Conservation (phyloP, 2,797 vertebrate genomes). For the Sarcoramphus papa region DNA sequence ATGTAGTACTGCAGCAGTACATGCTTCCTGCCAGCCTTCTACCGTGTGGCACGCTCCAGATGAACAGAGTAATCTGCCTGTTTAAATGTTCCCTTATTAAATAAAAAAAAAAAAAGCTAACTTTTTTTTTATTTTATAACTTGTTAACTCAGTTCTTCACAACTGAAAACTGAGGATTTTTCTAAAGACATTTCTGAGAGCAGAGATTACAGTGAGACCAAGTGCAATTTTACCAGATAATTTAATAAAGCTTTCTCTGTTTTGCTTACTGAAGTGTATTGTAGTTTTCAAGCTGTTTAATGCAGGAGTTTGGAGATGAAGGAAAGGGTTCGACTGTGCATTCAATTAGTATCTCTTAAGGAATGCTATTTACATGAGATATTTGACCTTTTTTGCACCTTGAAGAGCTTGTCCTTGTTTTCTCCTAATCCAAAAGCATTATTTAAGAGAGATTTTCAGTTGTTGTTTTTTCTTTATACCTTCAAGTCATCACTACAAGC, state of each 20-base stretch:
- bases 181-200: background rate
- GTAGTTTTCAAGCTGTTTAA: conserved; percentile 5
- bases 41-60: background rate
- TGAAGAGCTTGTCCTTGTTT: background rate
- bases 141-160: background rate
- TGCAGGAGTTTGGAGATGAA: background rate
- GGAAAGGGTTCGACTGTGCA: background rate
- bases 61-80: background rate
- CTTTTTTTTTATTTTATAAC: background rate
- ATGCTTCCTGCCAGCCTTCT: background rate
- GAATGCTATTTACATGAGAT: background rate
- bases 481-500: conserved; percentile 31
- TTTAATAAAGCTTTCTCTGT: conserved; percentile 3
- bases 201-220: background rate
- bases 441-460: conserved; percentile 27
- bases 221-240: background rate
- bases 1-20: background rate
- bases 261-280: background rate
- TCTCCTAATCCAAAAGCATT: conserved; percentile 11
- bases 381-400: background rate
- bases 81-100: background rate
- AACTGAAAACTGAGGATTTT: background rate
- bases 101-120: background rate
- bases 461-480: conserved; percentile 2
- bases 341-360: conserved; percentile 30